Conservation (phyloP, 2,888 invertebrate species). For the Netelia virgata region DNA sequence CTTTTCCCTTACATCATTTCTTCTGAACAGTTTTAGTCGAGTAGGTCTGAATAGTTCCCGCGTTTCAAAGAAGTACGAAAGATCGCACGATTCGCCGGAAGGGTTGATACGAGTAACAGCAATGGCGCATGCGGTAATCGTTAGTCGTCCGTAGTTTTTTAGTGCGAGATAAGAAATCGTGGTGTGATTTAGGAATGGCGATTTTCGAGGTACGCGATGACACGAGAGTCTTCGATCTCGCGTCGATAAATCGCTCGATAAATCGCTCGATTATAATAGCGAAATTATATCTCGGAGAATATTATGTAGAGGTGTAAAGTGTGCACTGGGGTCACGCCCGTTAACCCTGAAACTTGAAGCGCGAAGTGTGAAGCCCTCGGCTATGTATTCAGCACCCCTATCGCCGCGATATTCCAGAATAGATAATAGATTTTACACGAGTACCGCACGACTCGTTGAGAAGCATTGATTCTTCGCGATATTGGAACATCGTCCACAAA, state of each 20-base stretch:
- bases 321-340: slow-evolving; percentile 24
- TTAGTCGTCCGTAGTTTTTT: not conserved
- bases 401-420: slow-evolving; percentile 8
- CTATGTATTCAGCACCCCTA: slow-evolving; percentile 19
- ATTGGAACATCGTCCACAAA: slow-evolving; percentile 18
- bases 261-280: slow-evolving; percentile 43
- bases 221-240: slow-evolving; percentile 9
- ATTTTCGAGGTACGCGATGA: slow-evolving; percentile 1
- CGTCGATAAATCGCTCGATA: slow-evolving; percentile 56
- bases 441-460: slow-evolving; percentile 20
- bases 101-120: slow-evolving; percentile 14
- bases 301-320: slow-evolving; percentile 1
- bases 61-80: slow-evolving; percentile 4
- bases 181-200: not conserved
- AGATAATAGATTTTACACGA: slow-evolving; percentile 17
- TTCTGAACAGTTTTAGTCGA: too few species aligned
- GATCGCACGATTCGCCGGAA: slow-evolving; percentile 9
- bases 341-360: slow-evolving; percentile 47
- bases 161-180: not conserved
- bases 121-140: slow-evolving; percentile 8
- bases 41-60: not conserved
- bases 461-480: slow-evolving; percentile 16
- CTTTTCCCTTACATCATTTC: too few species aligned
- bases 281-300: slow-evolving; percentile 26
- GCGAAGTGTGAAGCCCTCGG: slow-evolving; percentile 29